A percentile compares a stretch with the other conserved stretches of the same genome.
phyloP scores from a whole-genome alignment of 2,797 vertebrate species.

The Semaprochilodus insignis region DNA sequence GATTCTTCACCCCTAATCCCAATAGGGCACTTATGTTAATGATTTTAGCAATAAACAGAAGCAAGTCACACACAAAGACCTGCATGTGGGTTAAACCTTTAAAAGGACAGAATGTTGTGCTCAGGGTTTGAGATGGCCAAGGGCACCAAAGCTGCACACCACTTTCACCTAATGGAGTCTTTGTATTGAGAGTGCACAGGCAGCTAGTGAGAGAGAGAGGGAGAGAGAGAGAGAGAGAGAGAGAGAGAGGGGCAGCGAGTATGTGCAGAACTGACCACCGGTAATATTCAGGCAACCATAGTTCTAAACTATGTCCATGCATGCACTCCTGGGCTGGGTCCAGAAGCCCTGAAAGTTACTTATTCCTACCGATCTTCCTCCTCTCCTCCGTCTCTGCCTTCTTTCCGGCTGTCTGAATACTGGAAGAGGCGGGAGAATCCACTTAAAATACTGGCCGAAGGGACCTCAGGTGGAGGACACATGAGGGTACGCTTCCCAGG shows the following conservation, averaged over 20 bases:
- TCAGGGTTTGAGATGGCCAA: neutral
- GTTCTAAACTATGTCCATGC: slow-evolving; percentile 14
- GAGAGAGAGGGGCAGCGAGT: slow-evolving; percentile 4
- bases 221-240: slow-evolving; percentile 6
- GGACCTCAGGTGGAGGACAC: too few species aligned
- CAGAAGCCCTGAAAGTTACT: too few species aligned
- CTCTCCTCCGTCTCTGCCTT: too few species aligned
- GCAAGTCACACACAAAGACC: neutral
- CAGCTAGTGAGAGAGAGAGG: slow-evolving; percentile 11
- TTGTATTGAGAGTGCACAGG: neutral
- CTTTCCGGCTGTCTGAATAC: too few species aligned
- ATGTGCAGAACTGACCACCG: neutral
- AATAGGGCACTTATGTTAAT: too few species aligned
- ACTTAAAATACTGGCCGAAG: too few species aligned
- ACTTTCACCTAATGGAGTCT: slow-evolving; percentile 35
- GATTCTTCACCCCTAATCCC: too few species aligned
- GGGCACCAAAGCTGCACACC: slow-evolving; percentile 7
- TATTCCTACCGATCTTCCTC: too few species aligned
- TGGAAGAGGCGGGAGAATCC: too few species aligned
- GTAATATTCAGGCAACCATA: neutral
- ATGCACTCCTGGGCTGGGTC: neutral
- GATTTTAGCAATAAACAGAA: neutral
- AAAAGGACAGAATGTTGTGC: neutral
- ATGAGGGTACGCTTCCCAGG: too few species aligned
- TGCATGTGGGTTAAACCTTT: neutral